phyloP scores from a whole-genome alignment of 2,888 invertebrate genomes.

The Dorcus parallelipipedus region DNA sequence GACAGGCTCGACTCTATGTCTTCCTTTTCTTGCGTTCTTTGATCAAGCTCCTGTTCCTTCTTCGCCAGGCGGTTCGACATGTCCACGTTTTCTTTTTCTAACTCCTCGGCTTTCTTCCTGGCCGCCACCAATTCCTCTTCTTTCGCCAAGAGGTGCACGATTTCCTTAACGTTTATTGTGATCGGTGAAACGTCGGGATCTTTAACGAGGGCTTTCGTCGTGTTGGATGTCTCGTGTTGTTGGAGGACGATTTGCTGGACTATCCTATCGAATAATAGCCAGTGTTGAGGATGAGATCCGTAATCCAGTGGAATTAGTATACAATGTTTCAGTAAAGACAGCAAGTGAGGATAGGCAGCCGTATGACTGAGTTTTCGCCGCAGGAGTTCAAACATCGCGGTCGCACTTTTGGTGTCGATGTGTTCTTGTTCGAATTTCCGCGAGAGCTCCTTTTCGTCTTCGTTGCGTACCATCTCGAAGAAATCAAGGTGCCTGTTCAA shows the following conservation, averaged over 20 bases:
- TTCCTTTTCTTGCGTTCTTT: constrained; percentile 87
- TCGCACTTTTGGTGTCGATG: constrained; percentile 91
- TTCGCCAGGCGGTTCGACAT: constrained; percentile 83
- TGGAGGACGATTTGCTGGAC: constrained; percentile 92
- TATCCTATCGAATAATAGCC: constrained; percentile 91
- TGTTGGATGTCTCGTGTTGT: constrained; percentile 47
- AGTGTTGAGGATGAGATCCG: constrained; percentile 85
- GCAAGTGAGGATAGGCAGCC: constrained; percentile 87
- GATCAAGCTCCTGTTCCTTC: constrained; percentile 89
- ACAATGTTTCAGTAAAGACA: constrained; percentile 86
- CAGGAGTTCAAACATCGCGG: constrained; percentile 87
- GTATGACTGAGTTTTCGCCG: constrained; percentile 87
- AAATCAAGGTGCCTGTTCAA: constrained; percentile 95
- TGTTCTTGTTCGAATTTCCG: constrained; percentile 88
- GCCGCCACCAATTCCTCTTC: constrained; percentile 90
- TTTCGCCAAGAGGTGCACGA: constrained; percentile 86
- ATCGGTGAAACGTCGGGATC: constrained; percentile 85
- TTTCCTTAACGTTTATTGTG: constrained; percentile 86
- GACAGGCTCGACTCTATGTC: constrained; percentile 81
- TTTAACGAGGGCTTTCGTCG: constrained; percentile 46
- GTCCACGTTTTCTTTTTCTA: constrained; percentile 86
- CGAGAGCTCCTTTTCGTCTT: constrained; percentile 93
- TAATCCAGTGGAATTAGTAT: constrained; percentile 82
- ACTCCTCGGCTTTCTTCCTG: constrained; percentile 78
- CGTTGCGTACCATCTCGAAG: constrained; percentile 96